Evolutionary conservation across 2,888 invertebrate genomes (phyloP).

Genomic region (Shargacucullia verbasci): DNA sequence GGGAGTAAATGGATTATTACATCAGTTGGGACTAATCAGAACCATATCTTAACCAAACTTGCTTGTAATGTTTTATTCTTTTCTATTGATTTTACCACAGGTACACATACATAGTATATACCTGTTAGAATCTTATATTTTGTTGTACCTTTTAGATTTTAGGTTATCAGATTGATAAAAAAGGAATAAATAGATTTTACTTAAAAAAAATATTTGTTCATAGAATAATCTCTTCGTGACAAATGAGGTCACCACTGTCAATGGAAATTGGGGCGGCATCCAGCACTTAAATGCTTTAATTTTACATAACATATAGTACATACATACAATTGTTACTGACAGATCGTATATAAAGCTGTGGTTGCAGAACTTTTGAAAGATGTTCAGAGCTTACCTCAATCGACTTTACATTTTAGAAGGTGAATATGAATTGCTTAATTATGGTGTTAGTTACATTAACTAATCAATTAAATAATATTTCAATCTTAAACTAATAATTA

Average conservation of each 20-base stretch:
- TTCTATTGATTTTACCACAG: no score
- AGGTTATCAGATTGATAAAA: neutral
- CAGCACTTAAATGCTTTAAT: conserved; percentile 65
- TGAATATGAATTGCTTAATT: no score
- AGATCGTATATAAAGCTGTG: conserved; percentile 29
- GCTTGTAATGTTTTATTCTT: no score
- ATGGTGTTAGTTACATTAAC: no score
- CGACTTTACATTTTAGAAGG: neutral
- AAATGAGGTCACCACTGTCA: conserved; percentile 65
- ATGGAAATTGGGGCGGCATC: conserved; percentile 58
- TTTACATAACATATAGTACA: conserved; percentile 62
- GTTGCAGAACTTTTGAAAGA: conserved; percentile 3
- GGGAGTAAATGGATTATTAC: no score
- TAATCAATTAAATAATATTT: no score
- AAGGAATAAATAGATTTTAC: neutral
- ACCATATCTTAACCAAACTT: no score
- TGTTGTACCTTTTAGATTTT: no score
- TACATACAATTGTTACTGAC: conserved; percentile 34
- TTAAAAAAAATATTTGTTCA: conserved; percentile 11
- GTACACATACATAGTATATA: no score
- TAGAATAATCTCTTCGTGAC: conserved; percentile 56
- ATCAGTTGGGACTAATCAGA: no score
- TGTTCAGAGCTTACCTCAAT: conserved; percentile 4
- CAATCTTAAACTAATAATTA: no score
- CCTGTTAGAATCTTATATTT: no score